Percentiles rank a stretch among this genome's conserved stretches.
phyloP scores from a whole-genome alignment of 1,140 invertebrate genomes.

The Protaetia brevitarsis region DNA sequence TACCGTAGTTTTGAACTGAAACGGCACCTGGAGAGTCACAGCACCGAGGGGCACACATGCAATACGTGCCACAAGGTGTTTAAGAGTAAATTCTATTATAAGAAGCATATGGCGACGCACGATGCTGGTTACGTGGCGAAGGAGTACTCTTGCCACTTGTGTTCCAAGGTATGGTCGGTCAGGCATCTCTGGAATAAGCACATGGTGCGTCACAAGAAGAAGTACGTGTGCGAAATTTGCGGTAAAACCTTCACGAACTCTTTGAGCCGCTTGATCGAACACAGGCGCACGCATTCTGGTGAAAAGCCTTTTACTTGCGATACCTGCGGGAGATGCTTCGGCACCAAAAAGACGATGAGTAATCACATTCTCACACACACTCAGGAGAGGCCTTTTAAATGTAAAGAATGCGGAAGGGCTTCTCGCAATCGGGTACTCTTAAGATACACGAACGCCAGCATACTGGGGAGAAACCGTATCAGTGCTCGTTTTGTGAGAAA shows the following conservation, averaged over 20 bases:
- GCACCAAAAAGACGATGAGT: neutral
- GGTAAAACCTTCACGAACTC: conserved; percentile 55
- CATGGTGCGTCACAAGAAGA: conserved; percentile 57
- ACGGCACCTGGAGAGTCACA: too few species aligned
- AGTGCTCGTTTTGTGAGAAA: conserved; percentile 51
- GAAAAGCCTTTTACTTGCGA: conserved; percentile 36
- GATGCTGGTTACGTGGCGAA: neutral
- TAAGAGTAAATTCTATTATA: too few species aligned
- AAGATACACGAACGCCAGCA: conserved; percentile 46
- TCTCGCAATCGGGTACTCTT: conserved; percentile 51
- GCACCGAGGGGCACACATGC: too few species aligned
- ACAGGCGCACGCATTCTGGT: conserved; percentile 30
- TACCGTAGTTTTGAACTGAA: too few species aligned
- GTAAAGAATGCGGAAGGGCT: conserved; percentile 58
- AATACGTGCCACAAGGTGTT: too few species aligned
- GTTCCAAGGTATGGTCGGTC: conserved; percentile 65
- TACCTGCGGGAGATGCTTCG: conserved; percentile 24
- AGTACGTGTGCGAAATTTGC: conserved; percentile 27
- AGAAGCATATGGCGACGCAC: too few species aligned
- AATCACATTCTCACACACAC: conserved; percentile 31
- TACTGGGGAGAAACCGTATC: conserved; percentile 43
- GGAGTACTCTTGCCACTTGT: conserved; percentile 58
- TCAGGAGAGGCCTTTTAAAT: conserved; percentile 51
- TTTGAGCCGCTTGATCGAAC: conserved; percentile 53
- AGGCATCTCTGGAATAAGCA: conserved; percentile 63